phyloP scores from a whole-genome alignment of 1,140 invertebrate genomes.

The Penaeus japonicus region DNA sequence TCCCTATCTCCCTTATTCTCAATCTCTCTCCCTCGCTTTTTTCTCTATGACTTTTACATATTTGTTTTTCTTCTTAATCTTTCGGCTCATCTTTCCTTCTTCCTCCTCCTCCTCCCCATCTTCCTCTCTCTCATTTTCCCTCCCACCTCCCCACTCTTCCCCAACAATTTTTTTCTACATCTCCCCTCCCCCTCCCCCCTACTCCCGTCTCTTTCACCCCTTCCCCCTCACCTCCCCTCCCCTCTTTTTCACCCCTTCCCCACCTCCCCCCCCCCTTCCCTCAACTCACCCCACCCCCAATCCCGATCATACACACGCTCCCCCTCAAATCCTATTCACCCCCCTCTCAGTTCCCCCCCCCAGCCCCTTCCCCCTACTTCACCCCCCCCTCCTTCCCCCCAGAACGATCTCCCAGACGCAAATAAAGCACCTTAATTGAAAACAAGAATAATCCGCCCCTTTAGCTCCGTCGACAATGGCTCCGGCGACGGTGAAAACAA shows the following conservation, averaged over 20 bases:
- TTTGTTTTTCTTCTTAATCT: background rate
- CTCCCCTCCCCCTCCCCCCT: background rate
- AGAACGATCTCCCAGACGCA: too few species aligned
- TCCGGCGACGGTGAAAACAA: background rate
- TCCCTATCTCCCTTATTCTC: too few species aligned
- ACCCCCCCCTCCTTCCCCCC: background rate
- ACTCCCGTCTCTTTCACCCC: background rate
- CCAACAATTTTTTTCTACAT: background rate
- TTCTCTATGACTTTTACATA: too few species aligned
- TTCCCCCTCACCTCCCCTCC: background rate
- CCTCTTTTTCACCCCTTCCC: too few species aligned
- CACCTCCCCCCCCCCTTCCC: too few species aligned
- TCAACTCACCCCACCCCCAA: background rate
- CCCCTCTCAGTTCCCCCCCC: background rate
- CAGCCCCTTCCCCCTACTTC: background rate
- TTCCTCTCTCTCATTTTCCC: too few species aligned
- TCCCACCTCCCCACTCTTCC: too few species aligned
- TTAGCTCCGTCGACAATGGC: background rate
- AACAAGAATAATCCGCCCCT: constrained; percentile 29
- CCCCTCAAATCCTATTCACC: background rate
- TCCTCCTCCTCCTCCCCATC: background rate
- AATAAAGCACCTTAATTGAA: constrained; percentile 29
- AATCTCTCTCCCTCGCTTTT: too few species aligned
- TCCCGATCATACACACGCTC: too few species aligned
- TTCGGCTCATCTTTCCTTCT: background rate